Evolutionary conservation across 2,113 vertebrate species (phyloP), one percentile per base, ranked within the genome.

Genomic region (Malaclemys terrapin): DNA sequence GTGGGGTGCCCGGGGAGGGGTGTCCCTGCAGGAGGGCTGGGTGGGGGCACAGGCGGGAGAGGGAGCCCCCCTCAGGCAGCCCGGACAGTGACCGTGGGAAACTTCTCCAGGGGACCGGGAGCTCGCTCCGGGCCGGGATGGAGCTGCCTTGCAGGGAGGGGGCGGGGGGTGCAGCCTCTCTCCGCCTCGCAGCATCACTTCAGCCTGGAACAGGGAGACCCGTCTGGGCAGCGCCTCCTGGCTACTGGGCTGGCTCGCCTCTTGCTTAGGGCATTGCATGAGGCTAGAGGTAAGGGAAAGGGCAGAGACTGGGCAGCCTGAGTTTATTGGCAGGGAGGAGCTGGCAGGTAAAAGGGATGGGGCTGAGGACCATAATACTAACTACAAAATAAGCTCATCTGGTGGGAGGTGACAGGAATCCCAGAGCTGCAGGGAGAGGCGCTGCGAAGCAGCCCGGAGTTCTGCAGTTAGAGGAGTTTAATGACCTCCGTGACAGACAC

Each of bases 401-500:
- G 76, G 24, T 25, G 76, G 76, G 45, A 47, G 22, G 45, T 5
- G 76, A 27, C 5, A 13, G 45, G 42, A 27, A 8, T 29, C 76
- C 42, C 22, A 3, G 42, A 3, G 76, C 76, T 27, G 47, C 89
- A 5, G 49, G 52, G 50, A 17, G 75, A 25, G n/a, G 45, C 52
- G 35, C 5, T 13, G 42, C 75, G 3, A 25, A 24, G 10, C 81
- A 35, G 79, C 49, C 35, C 2, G 38, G 84, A 79, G 83, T 90
- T 94, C 4, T 5, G 75, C 75, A 16, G 24, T 78, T 16, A 27
- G 11, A 27, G 31, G 29, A 13, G 27, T 49, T 29, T 97, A 97
- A 98, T 94, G 95, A 88, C 96, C 92, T 88, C 93, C 93, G 87
- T 96, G 97, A 96, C 97, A 97, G 94, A 97, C 94, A 98, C 96